Base-by-base conservation (phyloP, 2,113 vertebrate species). In the Hyperoodon ampullatus region DNA sequence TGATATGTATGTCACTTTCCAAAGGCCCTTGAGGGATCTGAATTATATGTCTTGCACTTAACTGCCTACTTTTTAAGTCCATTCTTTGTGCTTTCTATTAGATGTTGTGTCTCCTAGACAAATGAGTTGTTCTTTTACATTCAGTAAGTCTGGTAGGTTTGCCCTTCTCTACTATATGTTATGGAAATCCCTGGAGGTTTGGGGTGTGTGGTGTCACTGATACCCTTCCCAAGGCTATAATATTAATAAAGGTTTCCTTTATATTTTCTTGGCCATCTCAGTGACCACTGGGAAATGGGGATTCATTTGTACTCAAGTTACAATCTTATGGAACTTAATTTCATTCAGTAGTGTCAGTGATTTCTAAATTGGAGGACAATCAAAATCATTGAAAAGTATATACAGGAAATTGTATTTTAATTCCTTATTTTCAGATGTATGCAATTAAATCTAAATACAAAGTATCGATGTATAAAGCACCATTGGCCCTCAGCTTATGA, bases 361-460 rank as follows among this genome's bases (percentile, higher is more conserved):
- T 93, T 70, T 91, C 75, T 75, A n/a, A 88, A 61, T 15, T 87
- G 71, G 90, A 68, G 60, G 55, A 55, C 71, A 93, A 19, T 71
- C 44, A 65, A 28, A 80, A 65, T 85, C 68, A 84, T 10, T 93
- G n/a, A 83, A 87, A 91, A 86, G 50, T 68, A 81, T 39, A 90
- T 30, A 60, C n/a, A 66, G 84, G 83, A 88, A 88, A 60, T 81
- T 93, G 24, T 90, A 11, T 94, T 83, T 93, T 82, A 70, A 87
- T 72, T 55, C n/a, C 77, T 68, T 93, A 63, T 33, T 96, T 93
- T 91, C 24, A 30, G 42, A 77, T 88, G 68, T 2, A 55, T 93
- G 16, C 44, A 88, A 39, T 88, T 80, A 95, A 74, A 61, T 93
- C 63, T 87, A 90, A 88, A 88, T 70, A 89, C 30, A 92, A 35